Base-by-base conservation (phyloP, 2,113 vertebrate genomes). In the Dermatemys mawii region DNA sequence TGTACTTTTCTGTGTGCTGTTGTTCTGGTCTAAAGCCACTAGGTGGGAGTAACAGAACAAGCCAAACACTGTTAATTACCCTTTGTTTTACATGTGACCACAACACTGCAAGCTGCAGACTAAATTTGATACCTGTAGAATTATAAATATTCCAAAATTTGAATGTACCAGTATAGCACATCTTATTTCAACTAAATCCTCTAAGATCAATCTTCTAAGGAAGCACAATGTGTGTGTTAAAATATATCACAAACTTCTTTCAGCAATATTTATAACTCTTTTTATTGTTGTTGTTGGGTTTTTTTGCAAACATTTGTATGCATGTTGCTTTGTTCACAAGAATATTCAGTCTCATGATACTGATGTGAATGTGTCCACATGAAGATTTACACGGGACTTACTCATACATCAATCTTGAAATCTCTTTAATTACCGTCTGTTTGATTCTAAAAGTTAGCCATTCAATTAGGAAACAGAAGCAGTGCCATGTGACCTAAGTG, bases 1-100 rank as follows among this genome's bases (percentile, higher is more conserved):
- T 0, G 63, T 3, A 0, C 5, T 11, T 35, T 9, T 35, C 19
- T 76, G 11, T 3, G 26, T n/a, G 35, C 29, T 78, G 93, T 1
- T n/a, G 84, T 84, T 95, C 83, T 67, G 67, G 24, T 0, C 0
- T 1, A 16, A 19, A n/a, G 3, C 91, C 97, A 29, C 89, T 93
- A 96, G 96, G 89, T 93, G 93, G 96, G 50, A 91, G 86, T 8
- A 80, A 86, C 91, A 44, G 84, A 93, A 94, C 35, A 92, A 44
- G 32, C 27, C 14, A 82, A 35, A 63, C 2, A 0, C 5, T 44
- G 35, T 35, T 67, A 67, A 38, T 70, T 38, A 10, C n/a, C 8
- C 7, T 76, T 46, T 44, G 24, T 46, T 76, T 46, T 76, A 78
- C 1, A 19, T 49, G 9, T 3, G 5, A 24, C 41, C 46, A 6